These are phyloP conservation scores for Rotaria magnacalcarata DNA, from an alignment of 2,888 invertebrate genomes.

Conservation along the genomic window DNA sequence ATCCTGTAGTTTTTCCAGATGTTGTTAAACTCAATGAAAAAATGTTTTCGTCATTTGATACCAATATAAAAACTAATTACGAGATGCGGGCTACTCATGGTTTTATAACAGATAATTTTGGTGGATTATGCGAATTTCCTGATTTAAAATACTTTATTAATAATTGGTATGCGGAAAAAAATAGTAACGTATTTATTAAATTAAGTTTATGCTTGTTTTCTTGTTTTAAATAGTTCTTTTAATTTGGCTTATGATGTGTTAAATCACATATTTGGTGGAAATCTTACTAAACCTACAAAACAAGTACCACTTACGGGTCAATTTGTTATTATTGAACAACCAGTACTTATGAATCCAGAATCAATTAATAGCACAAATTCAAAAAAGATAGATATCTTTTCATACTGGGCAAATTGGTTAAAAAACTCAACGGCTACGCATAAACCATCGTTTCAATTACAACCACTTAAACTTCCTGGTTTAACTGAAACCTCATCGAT, in stretches of 20 bases:
- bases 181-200: background rate
- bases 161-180: background rate
- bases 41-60: slow-evolving; percentile 12
- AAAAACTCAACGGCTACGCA: background rate
- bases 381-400: background rate
- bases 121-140: slow-evolving; percentile 35
- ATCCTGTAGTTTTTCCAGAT: slow-evolving; percentile 28
- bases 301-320: slow-evolving; percentile 26
- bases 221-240: slow-evolving; percentile 19
- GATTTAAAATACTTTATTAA: slow-evolving; percentile 37
- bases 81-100: background rate
- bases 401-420: background rate
- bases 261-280: slow-evolving; percentile 37
- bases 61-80: background rate
- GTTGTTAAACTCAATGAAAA: slow-evolving; percentile 41
- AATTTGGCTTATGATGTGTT: slow-evolving; percentile 42
- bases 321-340: background rate
- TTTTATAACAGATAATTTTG: slow-evolving; percentile 40
- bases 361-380: background rate
- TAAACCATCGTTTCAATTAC: background rate
- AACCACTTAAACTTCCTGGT: background rate
- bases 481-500: slow-evolving; percentile 30
- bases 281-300: slow-evolving; percentile 35
- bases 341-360: background rate
- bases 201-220: background rate